Percentiles rank a stretch among this genome's conserved stretches.
phyloP scores from a whole-genome alignment of 2,113 vertebrate genomes.

The Xerus inauris region DNA sequence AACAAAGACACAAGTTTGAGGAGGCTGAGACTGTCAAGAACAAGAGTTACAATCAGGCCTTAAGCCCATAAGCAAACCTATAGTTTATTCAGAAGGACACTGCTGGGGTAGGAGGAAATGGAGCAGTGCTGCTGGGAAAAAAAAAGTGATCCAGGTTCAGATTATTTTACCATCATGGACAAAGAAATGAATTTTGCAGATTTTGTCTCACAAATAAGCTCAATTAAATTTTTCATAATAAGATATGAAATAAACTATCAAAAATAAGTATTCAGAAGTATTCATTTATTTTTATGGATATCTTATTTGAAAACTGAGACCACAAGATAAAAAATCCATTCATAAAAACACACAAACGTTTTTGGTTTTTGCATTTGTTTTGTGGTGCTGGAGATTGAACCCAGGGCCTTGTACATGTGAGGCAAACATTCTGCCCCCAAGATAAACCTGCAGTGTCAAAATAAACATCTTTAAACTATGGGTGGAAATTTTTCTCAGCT shows the following conservation, averaged over 20 bases:
- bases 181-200: background rate
- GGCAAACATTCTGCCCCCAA: background rate
- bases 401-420: background rate
- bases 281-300: background rate
- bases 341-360: background rate
- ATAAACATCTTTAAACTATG: slow-evolving; percentile 4
- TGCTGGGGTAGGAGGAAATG: background rate
- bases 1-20: background rate
- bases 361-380: background rate
- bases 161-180: background rate
- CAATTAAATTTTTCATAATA: slow-evolving; percentile 2
- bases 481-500: background rate
- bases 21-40: background rate
- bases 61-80: background rate
- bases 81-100: background rate
- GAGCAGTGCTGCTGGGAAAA: background rate
- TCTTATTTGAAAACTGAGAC: slow-evolving; percentile 42
- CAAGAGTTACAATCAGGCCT: background rate
- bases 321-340: slow-evolving; percentile 50
- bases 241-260: slow-evolving; percentile 26
- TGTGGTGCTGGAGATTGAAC: background rate
- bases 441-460: background rate
- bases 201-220: background rate
- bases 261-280: background rate
- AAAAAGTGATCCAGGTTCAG: background rate